Percentiles rank a stretch among this genome's conserved stretches.
These are phyloP conservation scores for Morbakka virulenta DNA, from an alignment of 30 jellyfish, hydroid and myxozoan genomes.

Conservation along the genomic window DNA sequence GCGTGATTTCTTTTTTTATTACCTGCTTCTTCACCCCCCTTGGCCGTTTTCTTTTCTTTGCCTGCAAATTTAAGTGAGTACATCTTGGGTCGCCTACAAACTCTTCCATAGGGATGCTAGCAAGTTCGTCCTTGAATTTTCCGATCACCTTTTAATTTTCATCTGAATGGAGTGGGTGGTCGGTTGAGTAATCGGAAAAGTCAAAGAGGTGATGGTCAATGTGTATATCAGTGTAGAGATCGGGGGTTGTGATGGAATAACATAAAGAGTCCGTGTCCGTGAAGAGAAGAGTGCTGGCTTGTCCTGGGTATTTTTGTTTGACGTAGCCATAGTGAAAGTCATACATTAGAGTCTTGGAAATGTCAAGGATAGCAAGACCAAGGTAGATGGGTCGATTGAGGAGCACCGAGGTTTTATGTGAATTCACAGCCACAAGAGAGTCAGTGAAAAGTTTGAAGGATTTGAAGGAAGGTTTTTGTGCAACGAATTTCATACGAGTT, in stretches of 20 bases:
- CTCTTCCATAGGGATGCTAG: constrained; percentile 27
- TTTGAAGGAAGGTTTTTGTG: constrained; percentile 33
- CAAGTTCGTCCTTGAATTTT: constrained; percentile 49
- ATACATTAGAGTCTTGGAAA: too few relatives aligned
- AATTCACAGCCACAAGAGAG: constrained; percentile 35
- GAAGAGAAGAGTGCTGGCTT: constrained; percentile 21
- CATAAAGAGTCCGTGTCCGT: constrained; percentile 59
- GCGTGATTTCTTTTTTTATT: constrained; percentile 14
- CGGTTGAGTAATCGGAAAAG: too few relatives aligned
- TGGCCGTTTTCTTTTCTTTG: too few relatives aligned
- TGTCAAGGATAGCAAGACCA: constrained; percentile 61
- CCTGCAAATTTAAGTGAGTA: constrained; percentile 8
- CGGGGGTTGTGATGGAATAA: background rate
- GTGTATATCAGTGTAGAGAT: background rate
- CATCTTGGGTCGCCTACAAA: constrained; percentile 53
- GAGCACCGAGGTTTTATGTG: constrained; percentile 6
- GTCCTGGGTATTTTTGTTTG: background rate
- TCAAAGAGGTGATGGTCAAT: too few relatives aligned
- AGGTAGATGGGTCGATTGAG: constrained; percentile 38
- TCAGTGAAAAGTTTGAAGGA: constrained; percentile 32
- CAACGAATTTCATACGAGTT: background rate
- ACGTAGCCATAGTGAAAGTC: constrained; percentile 61
- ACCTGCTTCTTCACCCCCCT: too few relatives aligned
- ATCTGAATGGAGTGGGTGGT: too few relatives aligned
- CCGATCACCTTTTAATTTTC: constrained; percentile 48